Conservation (phyloP, 2,888 invertebrate genomes). For the Ectobius pallidus region DNA sequence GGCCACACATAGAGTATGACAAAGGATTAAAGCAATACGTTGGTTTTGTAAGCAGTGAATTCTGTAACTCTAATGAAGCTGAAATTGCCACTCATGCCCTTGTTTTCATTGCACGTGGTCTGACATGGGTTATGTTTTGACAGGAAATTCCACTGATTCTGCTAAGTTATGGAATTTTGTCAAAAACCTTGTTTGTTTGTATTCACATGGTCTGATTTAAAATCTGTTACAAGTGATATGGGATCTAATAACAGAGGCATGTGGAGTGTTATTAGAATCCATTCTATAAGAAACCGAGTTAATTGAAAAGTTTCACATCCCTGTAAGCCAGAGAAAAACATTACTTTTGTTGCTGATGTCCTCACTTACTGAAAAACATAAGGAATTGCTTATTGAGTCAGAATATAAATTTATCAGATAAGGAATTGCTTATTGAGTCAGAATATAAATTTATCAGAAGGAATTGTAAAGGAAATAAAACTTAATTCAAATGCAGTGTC, state of each 20-base stretch:
- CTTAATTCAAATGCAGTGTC: neutral
- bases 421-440: neutral
- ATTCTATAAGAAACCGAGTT: too few species aligned
- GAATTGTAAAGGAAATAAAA: too few species aligned
- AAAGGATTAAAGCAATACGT: neutral
- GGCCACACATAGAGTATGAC: neutral
- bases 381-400: too few species aligned
- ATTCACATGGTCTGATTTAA: constrained; percentile 2
- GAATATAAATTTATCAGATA: too few species aligned
- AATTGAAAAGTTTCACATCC: too few species aligned
- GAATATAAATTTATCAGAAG: too few species aligned
- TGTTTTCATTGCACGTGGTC: neutral
- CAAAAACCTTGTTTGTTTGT: constrained; percentile 14
- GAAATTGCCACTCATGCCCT: neutral
- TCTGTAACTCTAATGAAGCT: neutral
- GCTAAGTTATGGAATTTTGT: constrained; percentile 1
- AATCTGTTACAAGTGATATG: neutral
- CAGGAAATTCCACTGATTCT: constrained; percentile 7
- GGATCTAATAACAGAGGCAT: constrained; percentile 1
- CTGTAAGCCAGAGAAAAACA: too few species aligned
- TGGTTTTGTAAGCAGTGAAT: constrained; percentile 1
- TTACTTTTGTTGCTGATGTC: too few species aligned
- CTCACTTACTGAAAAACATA: too few species aligned
- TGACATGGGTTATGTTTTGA: neutral
- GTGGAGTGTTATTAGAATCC: too few species aligned